Conservation (phyloP, 2,113 vertebrate species). For the Micronycteris hirsuta region DNA sequence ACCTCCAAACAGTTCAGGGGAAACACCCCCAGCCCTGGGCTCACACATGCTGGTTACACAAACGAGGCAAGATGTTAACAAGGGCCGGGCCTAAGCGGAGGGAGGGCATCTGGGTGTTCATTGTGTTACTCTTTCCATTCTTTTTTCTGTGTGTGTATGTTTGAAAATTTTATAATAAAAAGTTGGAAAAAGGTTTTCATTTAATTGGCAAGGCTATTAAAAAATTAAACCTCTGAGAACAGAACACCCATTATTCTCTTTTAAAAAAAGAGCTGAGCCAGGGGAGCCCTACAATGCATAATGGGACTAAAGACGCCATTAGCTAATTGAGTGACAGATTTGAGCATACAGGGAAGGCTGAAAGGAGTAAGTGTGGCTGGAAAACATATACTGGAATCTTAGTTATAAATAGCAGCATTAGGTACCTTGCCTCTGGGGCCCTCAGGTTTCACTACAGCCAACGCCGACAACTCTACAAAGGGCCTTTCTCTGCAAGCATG, state of each 20-base stretch:
- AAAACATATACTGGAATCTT: constrained; percentile 54
- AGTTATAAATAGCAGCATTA: constrained; percentile 54
- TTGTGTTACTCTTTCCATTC: neutral
- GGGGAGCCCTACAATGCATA: constrained; percentile 59
- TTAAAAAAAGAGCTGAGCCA: neutral
- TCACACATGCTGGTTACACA: neutral
- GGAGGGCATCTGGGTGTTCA: neutral
- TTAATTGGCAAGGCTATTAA: constrained; percentile 46
- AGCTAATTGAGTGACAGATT: constrained; percentile 62
- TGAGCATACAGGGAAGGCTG: neutral
- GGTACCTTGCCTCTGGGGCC: constrained; percentile 32
- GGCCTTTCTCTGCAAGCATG: constrained; percentile 44
- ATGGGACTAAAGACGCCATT: constrained; percentile 61
- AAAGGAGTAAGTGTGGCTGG: constrained; percentile 27
- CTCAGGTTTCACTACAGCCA: constrained; percentile 12
- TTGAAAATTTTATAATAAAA: constrained; percentile 54
- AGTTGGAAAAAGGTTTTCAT: neutral
- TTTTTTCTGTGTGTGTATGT: constrained; percentile 20
- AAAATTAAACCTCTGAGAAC: constrained; percentile 63
- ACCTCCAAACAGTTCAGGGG: neutral
- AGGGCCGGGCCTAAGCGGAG: neutral
- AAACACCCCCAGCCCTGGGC: neutral
- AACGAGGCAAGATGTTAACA: neutral
- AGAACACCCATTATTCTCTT: constrained; percentile 60
- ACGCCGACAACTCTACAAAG: constrained; percentile 3